These are phyloP conservation scores for Drosophila subquinaria DNA, from an alignment of 2,888 invertebrate species.

Conservation along the genomic window DNA sequence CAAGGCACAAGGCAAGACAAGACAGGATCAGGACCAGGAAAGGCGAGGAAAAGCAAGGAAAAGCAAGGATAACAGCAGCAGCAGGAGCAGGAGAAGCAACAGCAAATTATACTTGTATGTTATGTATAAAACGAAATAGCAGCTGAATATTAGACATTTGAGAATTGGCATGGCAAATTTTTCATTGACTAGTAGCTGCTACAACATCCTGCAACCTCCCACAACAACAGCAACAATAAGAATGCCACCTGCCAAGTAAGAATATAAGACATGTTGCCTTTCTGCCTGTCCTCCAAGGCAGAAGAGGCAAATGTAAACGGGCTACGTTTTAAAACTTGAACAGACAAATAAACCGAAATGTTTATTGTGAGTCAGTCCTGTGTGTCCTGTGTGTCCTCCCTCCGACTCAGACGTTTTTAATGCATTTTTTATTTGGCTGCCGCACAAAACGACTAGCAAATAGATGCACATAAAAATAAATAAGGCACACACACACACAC, in stretches of 20 bases:
- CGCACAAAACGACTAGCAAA: conserved; percentile 74
- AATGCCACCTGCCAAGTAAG: conserved; percentile 61
- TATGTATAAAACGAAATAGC: conserved; percentile 64
- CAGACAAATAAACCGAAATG: conserved; percentile 68
- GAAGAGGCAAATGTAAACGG: conserved; percentile 17
- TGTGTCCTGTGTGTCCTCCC: conserved; percentile 28
- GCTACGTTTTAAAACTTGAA: conserved; percentile 37
- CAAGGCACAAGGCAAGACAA: not conserved
- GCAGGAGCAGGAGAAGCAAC: conserved; percentile 30
- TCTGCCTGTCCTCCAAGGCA: not conserved
- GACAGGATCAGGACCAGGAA: not conserved
- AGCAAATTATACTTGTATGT: conserved; percentile 59
- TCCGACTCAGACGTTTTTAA: conserved; percentile 74
- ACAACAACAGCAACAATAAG: conserved; percentile 17
- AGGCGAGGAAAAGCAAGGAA: conserved; percentile 41
- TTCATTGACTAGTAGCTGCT: conserved; percentile 65
- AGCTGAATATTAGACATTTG: conserved; percentile 79
- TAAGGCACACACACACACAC: conserved; percentile 60
- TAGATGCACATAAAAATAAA: conserved; percentile 82
- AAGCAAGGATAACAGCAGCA: no score
- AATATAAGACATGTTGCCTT: conserved; percentile 55
- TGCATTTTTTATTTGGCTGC: conserved; percentile 78
- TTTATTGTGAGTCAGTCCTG: conserved; percentile 37
- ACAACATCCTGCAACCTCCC: conserved; percentile 3
- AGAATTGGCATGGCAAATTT: conserved; percentile 79